Conservation (phyloP, 2,797 vertebrate genomes). For the Sylvia borin region DNA sequence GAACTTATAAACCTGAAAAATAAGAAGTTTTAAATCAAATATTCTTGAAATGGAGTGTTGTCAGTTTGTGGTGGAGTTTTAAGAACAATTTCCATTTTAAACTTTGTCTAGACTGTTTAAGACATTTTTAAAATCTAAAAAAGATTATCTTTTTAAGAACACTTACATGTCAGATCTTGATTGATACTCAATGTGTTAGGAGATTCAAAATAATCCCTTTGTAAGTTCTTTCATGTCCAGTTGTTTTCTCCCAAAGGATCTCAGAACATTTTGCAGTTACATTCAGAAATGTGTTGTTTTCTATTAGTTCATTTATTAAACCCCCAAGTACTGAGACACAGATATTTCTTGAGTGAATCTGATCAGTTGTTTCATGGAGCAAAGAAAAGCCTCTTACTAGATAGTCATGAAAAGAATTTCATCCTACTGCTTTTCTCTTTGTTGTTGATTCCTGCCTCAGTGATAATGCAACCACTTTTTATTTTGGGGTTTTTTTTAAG, state of each 20-base stretch:
- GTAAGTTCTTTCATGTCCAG: not conserved
- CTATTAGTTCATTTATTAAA: not conserved
- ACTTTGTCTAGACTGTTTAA: not conserved
- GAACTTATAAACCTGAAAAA: not conserved
- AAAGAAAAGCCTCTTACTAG: not conserved
- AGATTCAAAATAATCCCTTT: not conserved
- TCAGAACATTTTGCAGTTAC: not conserved
- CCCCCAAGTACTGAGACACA: not conserved
- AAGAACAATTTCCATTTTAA: not conserved
- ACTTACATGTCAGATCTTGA: not conserved
- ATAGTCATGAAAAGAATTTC: not conserved
- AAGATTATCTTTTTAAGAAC: not conserved
- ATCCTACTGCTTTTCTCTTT: not conserved
- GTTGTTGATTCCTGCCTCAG: not conserved
- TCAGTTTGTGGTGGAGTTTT: not conserved
- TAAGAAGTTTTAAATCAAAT: not conserved
- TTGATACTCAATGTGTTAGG: not conserved
- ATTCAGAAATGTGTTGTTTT: not conserved
- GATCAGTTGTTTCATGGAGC: not conserved
- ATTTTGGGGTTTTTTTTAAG: accelerated
- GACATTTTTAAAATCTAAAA: not conserved
- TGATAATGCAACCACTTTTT: not conserved
- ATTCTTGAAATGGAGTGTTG: not conserved
- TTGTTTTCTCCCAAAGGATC: not conserved
- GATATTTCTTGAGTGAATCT: not conserved